Conservation (phyloP, 2,888 invertebrate genomes). For the Cremastinae sp. region DNA sequence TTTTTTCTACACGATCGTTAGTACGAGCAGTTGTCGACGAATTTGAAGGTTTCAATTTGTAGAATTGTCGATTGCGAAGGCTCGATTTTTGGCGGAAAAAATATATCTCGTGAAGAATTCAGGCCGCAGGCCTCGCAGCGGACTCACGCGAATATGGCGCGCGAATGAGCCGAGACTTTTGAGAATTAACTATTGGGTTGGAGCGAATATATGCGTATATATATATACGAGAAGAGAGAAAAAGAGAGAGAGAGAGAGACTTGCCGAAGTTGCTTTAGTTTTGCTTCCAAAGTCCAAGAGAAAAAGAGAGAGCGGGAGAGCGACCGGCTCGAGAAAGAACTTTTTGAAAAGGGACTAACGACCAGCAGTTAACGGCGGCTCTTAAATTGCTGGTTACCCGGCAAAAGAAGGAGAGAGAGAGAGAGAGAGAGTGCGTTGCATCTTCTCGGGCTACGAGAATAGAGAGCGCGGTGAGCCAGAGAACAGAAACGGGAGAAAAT, state of each 20-base stretch:
- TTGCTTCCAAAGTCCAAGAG: slow-evolving; percentile 31
- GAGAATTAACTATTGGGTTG: slow-evolving; percentile 46
- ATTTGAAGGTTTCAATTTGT: too few relatives aligned
- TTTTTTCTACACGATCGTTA: slow-evolving; percentile 1
- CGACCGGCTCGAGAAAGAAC: slow-evolving; percentile 74
- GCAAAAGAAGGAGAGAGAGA: background rate
- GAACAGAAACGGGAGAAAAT: slow-evolving; percentile 9
- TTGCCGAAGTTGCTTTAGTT: slow-evolving; percentile 27
- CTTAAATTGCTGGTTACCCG: slow-evolving; percentile 80
- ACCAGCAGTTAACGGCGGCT: slow-evolving; percentile 81
- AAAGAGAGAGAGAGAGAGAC: slow-evolving; percentile 51
- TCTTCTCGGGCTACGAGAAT: slow-evolving; percentile 46
- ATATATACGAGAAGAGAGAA: slow-evolving; percentile 24
- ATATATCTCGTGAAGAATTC: background rate
- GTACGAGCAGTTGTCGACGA: slow-evolving; percentile 11
- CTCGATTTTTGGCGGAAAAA: slow-evolving; percentile 14
- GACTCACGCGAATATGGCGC: slow-evolving; percentile 46
- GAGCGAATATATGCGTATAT: slow-evolving; percentile 36
- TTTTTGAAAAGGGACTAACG: slow-evolving; percentile 81
- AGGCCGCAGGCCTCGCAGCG: slow-evolving; percentile 17
- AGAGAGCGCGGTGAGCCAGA: slow-evolving; percentile 8
- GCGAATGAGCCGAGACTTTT: slow-evolving; percentile 38
- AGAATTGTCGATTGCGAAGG: too few relatives aligned
- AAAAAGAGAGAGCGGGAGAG: slow-evolving; percentile 54
- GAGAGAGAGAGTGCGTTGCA: slow-evolving; percentile 67